These are phyloP conservation scores for Sycophila texana DNA, from an alignment of 2,888 invertebrate species.

Conservation along the genomic window DNA sequence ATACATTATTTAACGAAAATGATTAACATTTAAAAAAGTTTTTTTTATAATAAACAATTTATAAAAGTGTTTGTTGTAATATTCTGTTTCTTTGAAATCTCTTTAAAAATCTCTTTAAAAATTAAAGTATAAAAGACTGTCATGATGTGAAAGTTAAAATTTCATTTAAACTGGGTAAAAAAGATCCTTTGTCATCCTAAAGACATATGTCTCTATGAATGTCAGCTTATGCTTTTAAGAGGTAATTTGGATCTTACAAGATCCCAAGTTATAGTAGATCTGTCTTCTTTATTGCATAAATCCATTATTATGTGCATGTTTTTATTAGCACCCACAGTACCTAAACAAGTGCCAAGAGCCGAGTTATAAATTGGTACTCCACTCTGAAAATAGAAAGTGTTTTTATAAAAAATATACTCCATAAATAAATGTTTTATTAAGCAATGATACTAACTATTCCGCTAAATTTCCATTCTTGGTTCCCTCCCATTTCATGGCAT, in stretches of 20 bases:
- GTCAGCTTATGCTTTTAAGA: conserved; percentile 32
- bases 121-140: too few relatives aligned
- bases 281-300: conserved; percentile 78
- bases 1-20: too few relatives aligned
- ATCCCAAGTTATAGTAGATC: conserved; percentile 78
- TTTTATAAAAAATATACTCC: conserved; percentile 17
- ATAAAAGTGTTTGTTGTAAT: too few relatives aligned
- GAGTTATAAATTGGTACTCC: conserved; percentile 89
- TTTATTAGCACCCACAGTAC: conserved; percentile 76
- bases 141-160: too few relatives aligned
- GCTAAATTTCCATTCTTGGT: conserved; percentile 94
- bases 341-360: conserved; percentile 90
- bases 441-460: conserved; percentile 78
- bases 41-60: too few relatives aligned
- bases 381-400: conserved; percentile 76
- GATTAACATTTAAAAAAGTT: too few relatives aligned
- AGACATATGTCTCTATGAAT: background rate
- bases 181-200: background rate
- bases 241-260: conserved; percentile 71
- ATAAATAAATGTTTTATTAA: conserved; percentile 32
- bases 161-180: too few relatives aligned
- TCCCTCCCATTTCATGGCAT: conserved; percentile 93
- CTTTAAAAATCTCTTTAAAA: too few relatives aligned
- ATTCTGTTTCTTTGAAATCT: too few relatives aligned
- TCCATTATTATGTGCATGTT: conserved; percentile 79